phyloP scores from a whole-genome alignment of 2,888 invertebrate genomes.

The Rhimphoctona megacephalus region DNA sequence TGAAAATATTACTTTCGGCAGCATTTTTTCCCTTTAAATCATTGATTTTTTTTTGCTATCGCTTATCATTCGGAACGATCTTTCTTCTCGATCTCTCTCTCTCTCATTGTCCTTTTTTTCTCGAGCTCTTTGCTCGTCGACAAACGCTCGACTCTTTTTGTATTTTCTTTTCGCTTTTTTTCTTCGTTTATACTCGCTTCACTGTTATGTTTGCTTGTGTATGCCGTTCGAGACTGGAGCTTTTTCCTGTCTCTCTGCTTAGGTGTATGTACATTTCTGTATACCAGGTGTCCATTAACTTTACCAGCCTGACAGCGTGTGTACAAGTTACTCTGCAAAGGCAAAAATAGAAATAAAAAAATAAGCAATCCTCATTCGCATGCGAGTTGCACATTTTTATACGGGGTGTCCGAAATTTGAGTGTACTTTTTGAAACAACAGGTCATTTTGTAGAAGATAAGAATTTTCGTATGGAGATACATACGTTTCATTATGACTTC shows the following conservation, averaged over 20 bases:
- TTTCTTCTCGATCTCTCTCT: background rate
- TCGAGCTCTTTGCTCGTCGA: conserved; percentile 41
- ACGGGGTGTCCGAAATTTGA: background rate
- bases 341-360: conserved; percentile 14
- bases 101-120: conserved; percentile 3
- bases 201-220: conserved; percentile 53
- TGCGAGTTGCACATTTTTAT: background rate
- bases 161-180: conserved; percentile 1
- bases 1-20: background rate
- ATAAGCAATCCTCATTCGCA: conserved; percentile 27
- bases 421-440: background rate
- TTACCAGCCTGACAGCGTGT: conserved; percentile 52
- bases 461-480: too few species aligned
- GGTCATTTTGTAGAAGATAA: background rate
- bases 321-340: conserved; percentile 28
- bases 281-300: conserved; percentile 65
- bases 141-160: conserved; percentile 33
- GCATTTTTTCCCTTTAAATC: background rate
- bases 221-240: conserved; percentile 19
- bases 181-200: conserved; percentile 41
- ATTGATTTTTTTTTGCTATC: conserved; percentile 19
- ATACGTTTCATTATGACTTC: background rate
- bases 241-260: conserved; percentile 28
- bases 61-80: conserved; percentile 53
- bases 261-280: conserved; percentile 15